A percentile compares a stretch with the other conserved stretches of the same genome.
Conservation (phyloP, 2,888 invertebrate genomes). For the Andrena flavipes region DNA sequence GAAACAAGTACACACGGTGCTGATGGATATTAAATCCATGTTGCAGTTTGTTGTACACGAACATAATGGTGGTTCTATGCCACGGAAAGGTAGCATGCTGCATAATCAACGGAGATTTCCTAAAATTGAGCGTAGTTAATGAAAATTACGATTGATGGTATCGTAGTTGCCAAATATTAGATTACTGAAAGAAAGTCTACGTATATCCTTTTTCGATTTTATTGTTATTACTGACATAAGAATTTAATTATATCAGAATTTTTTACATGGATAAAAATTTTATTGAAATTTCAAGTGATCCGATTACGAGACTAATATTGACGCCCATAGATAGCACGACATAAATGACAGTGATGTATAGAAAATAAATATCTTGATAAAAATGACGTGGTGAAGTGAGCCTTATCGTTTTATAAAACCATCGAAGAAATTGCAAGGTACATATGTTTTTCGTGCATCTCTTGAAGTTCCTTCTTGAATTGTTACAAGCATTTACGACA, state of each 20-base stretch:
- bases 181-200: constrained; percentile 68
- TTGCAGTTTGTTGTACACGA: neutral
- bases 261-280: constrained; percentile 61
- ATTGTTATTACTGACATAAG: constrained; percentile 76
- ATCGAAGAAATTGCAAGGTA: constrained; percentile 70
- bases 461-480: constrained; percentile 5
- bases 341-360: constrained; percentile 67
- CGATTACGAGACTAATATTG: constrained; percentile 44
- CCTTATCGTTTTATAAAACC: constrained; percentile 64
- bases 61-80: constrained; percentile 12
- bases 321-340: constrained; percentile 43
- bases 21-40: neutral
- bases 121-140: constrained; percentile 65
- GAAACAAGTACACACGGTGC: neutral
- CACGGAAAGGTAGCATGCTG: constrained; percentile 63
- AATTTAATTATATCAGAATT: constrained; percentile 71
- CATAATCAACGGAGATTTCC: constrained; percentile 56
- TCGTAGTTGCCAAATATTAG: constrained; percentile 65
- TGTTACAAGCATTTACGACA: constrained; percentile 21
- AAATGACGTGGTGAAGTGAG: constrained; percentile 80
- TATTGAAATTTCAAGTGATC: constrained; percentile 68
- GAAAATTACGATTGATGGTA: constrained; percentile 72
- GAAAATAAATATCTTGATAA: constrained; percentile 75
- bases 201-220: constrained; percentile 72
- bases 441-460: constrained; percentile 22